A percentile compares a stretch with the other conserved stretches of the same genome.
These are phyloP conservation scores for Microtus ochrogaster DNA, from an alignment of 2,113 vertebrate species.

Conservation along the genomic window DNA sequence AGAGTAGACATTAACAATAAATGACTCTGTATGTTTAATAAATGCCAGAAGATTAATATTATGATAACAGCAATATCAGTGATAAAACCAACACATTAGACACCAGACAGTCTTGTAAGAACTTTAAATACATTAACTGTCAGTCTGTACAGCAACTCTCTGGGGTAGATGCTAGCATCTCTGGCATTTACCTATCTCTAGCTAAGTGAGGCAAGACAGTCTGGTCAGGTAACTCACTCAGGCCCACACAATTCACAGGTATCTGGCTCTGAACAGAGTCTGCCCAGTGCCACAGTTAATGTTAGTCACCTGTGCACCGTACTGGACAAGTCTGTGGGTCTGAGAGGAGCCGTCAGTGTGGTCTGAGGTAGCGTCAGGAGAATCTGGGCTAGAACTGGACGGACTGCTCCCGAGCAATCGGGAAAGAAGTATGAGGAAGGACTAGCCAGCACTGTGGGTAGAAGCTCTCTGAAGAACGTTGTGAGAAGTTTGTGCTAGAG, in stretches of 20 bases:
- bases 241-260: background rate
- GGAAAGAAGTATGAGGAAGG: background rate
- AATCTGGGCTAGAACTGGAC: background rate
- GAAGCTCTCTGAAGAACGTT: background rate
- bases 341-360: background rate
- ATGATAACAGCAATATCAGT: background rate
- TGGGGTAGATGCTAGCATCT: background rate
- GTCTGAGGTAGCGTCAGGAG: background rate
- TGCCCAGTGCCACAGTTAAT: background rate
- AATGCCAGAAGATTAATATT: conserved; percentile 36
- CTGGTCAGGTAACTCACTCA: background rate
- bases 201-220: background rate
- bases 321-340: background rate
- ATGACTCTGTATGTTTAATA: conserved; percentile 52
- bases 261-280: background rate
- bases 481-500: background rate
- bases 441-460: background rate
- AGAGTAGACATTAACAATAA: conserved; percentile 23
- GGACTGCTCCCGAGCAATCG: no score
- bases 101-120: background rate
- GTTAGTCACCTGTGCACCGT: background rate
- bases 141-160: background rate
- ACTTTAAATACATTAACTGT: background rate
- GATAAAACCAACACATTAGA: background rate
- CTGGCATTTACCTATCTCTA: background rate